Evolutionary conservation across 2,888 invertebrate species (phyloP), one percentile per base, ranked within the genome.

Genomic region (Mythimna ferrago): DNA sequence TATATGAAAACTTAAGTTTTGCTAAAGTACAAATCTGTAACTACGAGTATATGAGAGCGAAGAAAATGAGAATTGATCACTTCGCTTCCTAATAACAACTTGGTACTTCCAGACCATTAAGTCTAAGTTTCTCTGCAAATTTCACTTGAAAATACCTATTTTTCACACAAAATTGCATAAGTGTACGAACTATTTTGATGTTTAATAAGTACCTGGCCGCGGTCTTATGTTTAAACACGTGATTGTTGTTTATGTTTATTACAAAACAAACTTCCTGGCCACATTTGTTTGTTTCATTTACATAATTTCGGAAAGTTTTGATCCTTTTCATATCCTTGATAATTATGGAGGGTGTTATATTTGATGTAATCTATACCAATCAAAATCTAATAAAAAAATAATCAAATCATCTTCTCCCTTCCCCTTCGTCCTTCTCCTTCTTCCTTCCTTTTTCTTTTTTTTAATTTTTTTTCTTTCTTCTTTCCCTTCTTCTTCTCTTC

Each of bases 161-260:
- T 72, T 72, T 44, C 53, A 73, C 21, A 32, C 14, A 54, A 19
- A 11, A 57, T 68, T 41, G 56, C 38, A 7, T 26, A 35, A 32
- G 69, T 69, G 26, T 14, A 9, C 14, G 21, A 56, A 48, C 10
- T 56, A 21, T 5, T 68, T 21, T 70, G 19, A 26, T n/a, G 21
- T 41, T n/a, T 51, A 11, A 41, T 51, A 11, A 41, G 60, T 60
- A 41, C 38, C n/a, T 14, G 11, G 6, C 21, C 6, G 53, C 5
- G 21, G 10, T 9, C 60, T 60, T 60, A 26, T 73, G 6, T 54
- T 16, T 2, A 44, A 19, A 48, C 10, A 32, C n/a, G 9, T n/a
- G 32, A 48, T 48, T 74, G 38, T 74, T 44, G 35, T 73, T 74
- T 71, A 60, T 51, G 11, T 48, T 5, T 19, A 26, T 26, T 58